These are phyloP conservation scores for Plemyria rubiginata DNA, from an alignment of 2,888 invertebrate species.

Conservation along the genomic window DNA sequence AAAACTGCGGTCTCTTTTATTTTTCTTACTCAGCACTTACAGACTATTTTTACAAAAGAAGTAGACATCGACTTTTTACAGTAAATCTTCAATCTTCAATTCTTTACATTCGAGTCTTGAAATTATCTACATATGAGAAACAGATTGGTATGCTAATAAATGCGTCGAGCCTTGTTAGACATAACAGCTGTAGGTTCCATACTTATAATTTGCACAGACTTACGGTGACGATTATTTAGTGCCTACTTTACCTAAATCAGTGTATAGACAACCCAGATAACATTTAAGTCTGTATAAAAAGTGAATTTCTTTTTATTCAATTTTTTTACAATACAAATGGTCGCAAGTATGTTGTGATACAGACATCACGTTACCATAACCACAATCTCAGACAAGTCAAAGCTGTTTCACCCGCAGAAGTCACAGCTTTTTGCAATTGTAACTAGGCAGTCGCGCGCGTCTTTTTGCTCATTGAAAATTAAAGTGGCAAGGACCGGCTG, in stretches of 20 bases:
- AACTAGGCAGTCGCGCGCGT: conserved; percentile 24
- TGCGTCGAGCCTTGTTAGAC: conserved; percentile 18
- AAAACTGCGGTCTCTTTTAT: conserved; percentile 53
- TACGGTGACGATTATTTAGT: background rate
- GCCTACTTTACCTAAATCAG: too few species aligned
- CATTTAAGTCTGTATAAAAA: background rate
- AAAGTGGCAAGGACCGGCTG: conserved; percentile 57
- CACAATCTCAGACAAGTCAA: conserved; percentile 20
- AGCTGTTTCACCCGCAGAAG: conserved; percentile 23
- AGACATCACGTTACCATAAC: conserved; percentile 19
- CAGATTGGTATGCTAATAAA: conserved; percentile 31
- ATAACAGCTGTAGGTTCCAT: conserved; percentile 10
- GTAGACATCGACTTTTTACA: conserved; percentile 23
- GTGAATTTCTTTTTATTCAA: background rate
- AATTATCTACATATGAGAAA: conserved; percentile 29
- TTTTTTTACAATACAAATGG: background rate
- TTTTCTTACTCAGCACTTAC: conserved; percentile 40
- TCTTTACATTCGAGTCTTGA: conserved; percentile 31
- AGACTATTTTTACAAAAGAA: conserved; percentile 35
- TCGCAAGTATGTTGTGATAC: conserved; percentile 3
- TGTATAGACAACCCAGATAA: too few species aligned
- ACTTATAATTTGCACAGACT: conserved; percentile 19
- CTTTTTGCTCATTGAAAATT: conserved; percentile 69
- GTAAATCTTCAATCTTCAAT: conserved; percentile 37
- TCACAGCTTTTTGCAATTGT: conserved; percentile 18